A percentile compares a stretch with the other conserved stretches of the same genome.
Evolutionary conservation across 2,888 invertebrate species (phyloP).

Genomic region (Stegophylla sp.): DNA sequence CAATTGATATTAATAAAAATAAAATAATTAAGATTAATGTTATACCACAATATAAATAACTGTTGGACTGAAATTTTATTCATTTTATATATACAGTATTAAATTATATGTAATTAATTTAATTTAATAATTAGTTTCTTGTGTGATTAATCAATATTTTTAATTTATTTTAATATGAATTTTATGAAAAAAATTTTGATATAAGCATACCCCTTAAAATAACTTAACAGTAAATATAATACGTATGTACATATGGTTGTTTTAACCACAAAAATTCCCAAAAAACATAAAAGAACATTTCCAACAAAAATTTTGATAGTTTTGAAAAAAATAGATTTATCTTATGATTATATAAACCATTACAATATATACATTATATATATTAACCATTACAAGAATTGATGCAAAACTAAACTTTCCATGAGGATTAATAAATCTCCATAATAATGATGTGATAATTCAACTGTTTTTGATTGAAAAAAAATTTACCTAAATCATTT

Average conservation of each 20-base stretch:
- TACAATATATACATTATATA: neutral
- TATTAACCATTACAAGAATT: neutral
- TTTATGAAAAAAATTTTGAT: neutral
- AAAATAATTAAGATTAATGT: slow-evolving; percentile 1
- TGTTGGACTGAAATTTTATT: slow-evolving; percentile 4
- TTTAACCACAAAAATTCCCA: slow-evolving; percentile 33
- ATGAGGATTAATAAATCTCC: too few species aligned
- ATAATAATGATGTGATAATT: neutral
- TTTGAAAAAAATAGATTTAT: neutral
- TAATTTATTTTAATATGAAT: neutral
- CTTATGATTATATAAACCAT: neutral
- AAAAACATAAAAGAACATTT: slow-evolving; percentile 42
- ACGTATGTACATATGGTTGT: neutral
- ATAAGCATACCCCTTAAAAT: neutral
- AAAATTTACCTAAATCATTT: slow-evolving; percentile 24
- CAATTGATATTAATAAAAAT: neutral
- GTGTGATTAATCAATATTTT: neutral
- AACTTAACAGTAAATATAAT: neutral
- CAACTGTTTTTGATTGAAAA: neutral
- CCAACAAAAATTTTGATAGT: neutral
- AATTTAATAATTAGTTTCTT: neutral
- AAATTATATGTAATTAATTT: neutral
- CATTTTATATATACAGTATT: neutral
- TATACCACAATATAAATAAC: slow-evolving; percentile 16
- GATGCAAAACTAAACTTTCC: too few species aligned